These are phyloP conservation scores for Neosalanx taihuensis DNA, from an alignment of 2,797 vertebrate genomes.

Conservation along the genomic window DNA sequence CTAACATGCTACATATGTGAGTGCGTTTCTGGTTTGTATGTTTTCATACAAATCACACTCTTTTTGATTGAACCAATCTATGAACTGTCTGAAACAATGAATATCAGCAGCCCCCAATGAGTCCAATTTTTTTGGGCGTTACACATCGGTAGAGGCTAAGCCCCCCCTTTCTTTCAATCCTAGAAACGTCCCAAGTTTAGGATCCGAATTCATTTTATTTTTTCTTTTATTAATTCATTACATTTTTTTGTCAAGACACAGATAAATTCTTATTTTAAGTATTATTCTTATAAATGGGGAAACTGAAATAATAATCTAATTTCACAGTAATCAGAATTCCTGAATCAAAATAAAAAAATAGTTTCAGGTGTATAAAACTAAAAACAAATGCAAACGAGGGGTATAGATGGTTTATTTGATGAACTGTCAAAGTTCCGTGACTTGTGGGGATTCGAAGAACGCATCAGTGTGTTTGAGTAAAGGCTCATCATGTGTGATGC, in stretches of 20 bases:
- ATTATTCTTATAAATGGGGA: background rate
- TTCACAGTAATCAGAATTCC: background rate
- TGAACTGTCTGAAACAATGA: too few species aligned
- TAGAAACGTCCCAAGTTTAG: too few species aligned
- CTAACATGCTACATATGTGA: too few species aligned
- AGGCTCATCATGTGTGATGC: background rate
- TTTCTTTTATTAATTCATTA: background rate
- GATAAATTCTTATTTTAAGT: background rate
- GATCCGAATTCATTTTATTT: too few species aligned
- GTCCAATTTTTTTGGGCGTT: too few species aligned
- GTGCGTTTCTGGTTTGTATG: too few species aligned
- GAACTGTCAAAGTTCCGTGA: background rate
- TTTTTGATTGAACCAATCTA: too few species aligned
- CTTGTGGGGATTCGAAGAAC: background rate
- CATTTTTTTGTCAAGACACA: background rate
- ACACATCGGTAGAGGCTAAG: too few species aligned
- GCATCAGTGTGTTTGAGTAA: background rate
- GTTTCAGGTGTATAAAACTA: background rate
- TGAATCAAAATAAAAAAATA: too few species aligned
- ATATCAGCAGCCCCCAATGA: too few species aligned
- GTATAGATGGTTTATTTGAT: background rate
- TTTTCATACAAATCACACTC: too few species aligned
- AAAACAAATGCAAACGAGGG: background rate
- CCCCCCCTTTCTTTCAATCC: too few species aligned
- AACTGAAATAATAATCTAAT: background rate